A percentile compares a stretch with the other conserved stretches of the same genome.
Conservation (phyloP, 2,888 invertebrate genomes). For the Druceiella hillmani region DNA sequence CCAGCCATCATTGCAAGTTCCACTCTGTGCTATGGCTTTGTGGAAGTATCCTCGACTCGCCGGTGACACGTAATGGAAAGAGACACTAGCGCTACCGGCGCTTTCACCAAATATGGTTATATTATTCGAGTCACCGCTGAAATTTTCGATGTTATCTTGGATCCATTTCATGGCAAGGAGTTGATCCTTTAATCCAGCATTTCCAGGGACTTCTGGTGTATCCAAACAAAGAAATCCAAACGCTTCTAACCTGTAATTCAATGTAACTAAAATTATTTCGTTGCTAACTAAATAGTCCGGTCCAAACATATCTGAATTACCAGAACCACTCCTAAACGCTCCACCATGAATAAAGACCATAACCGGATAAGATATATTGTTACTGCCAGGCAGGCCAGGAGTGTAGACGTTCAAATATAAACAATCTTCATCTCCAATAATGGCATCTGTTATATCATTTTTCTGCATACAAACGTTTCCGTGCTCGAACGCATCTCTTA, state of each 20-base stretch:
- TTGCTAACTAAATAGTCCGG: constrained; percentile 1
- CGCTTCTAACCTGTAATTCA: constrained; percentile 4
- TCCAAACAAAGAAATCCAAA: constrained; percentile 5
- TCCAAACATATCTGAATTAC: constrained; percentile 1
- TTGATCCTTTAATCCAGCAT: constrained; percentile 4
- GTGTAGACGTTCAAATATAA: constrained; percentile 5
- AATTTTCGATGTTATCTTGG: constrained; percentile 2
- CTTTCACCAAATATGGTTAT: constrained; percentile 6
- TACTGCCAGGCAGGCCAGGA: not conserved
- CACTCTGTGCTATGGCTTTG: constrained; percentile 3
- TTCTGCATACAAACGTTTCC: constrained; percentile 1
- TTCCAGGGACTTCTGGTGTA: constrained; percentile 3
- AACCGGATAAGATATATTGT: not conserved
- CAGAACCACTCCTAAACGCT: constrained; percentile 1
- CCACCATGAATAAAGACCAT: constrained; percentile 6
- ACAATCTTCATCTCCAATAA: constrained; percentile 1
- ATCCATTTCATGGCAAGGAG: constrained; percentile 3
- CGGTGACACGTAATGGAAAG: constrained; percentile 2
- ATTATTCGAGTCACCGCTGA: constrained; percentile 5
- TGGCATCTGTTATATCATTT: too few relatives aligned
- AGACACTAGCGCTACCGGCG: not conserved
- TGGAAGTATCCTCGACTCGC: not conserved
- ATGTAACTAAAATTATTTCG: constrained; percentile 2
- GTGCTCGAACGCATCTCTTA: not conserved
- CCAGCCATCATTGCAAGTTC: not conserved